Conservation (phyloP, 2,888 invertebrate genomes). For the Drosophila buzzatii region DNA sequence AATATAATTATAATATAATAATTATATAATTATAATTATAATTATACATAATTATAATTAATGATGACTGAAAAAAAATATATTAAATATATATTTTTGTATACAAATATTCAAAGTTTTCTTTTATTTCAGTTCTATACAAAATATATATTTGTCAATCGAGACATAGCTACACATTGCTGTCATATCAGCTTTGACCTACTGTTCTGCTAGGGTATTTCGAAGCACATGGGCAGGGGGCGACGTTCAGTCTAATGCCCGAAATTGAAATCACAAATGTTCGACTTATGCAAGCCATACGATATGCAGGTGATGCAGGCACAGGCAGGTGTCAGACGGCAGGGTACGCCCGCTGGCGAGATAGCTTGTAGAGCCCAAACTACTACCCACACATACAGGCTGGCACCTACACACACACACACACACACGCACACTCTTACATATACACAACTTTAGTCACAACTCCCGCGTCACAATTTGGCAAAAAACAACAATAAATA, state of each 20-base stretch:
- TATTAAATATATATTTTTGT: no score
- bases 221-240: not conserved
- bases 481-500: slow-evolving; percentile 74
- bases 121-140: no score
- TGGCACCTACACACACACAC: slow-evolving; percentile 6
- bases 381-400: not conserved
- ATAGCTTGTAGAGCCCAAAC: slow-evolving; percentile 16
- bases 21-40: no score
- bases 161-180: no score
- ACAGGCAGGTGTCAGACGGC: slow-evolving; percentile 21
- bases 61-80: no score
- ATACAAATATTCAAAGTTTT: no score
- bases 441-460: not conserved
- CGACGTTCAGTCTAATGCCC: slow-evolving; percentile 1
- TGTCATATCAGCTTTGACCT: not conserved
- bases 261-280: slow-evolving; percentile 50
- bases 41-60: no score
- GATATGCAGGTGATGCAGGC: slow-evolving; percentile 43
- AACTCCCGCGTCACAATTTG: slow-evolving; percentile 46
- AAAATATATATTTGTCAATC: no score
- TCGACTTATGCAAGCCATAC: slow-evolving; percentile 56
- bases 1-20: no score
- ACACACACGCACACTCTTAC: not conserved
- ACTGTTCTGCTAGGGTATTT: slow-evolving; percentile 33
- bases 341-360: slow-evolving; percentile 20